Percentiles rank a stretch among this genome's conserved stretches.
phyloP scores from a whole-genome alignment of 1,140 invertebrate species.

The Drosophila nigromelanica region DNA sequence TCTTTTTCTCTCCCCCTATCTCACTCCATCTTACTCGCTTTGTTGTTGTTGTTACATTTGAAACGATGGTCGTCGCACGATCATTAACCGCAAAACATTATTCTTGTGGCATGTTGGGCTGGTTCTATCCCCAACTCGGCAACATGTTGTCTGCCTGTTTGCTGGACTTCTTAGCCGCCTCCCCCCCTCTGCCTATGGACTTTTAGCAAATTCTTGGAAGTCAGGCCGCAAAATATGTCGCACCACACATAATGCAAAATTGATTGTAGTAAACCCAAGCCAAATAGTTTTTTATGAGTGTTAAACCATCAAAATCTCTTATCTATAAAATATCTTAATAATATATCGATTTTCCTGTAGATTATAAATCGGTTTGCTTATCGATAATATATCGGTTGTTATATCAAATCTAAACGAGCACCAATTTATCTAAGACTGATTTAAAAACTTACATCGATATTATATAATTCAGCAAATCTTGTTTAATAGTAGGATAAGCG shows the following conservation, averaged over 20 bases:
- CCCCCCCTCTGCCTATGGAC: slow-evolving; percentile 5
- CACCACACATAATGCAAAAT: slow-evolving; percentile 33
- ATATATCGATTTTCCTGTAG: too few relatives aligned
- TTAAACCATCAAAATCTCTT: too few relatives aligned
- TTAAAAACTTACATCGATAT: too few relatives aligned
- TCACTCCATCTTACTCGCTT: slow-evolving; percentile 9
- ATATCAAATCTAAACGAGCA: too few relatives aligned
- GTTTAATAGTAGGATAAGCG: too few relatives aligned
- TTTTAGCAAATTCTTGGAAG: slow-evolving; percentile 46
- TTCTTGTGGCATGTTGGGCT: slow-evolving; percentile 55
- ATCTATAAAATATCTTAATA: too few relatives aligned
- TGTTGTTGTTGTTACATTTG: slow-evolving; percentile 58
- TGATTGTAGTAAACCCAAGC: slow-evolving; percentile 15
- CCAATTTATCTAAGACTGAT: too few relatives aligned
- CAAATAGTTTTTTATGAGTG: background rate
- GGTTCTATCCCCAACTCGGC: slow-evolving; percentile 38
- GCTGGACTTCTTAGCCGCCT: slow-evolving; percentile 30
- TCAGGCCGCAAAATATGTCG: slow-evolving; percentile 49
- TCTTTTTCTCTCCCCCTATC: background rate
- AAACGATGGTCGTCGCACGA: slow-evolving; percentile 63
- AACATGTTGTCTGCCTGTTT: slow-evolving; percentile 55
- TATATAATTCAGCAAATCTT: too few relatives aligned
- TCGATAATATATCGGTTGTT: background rate
- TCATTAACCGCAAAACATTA: slow-evolving; percentile 81
- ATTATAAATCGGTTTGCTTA: background rate